Conservation (phyloP, 2,888 invertebrate genomes). For the Yponomeuta sedellus region DNA sequence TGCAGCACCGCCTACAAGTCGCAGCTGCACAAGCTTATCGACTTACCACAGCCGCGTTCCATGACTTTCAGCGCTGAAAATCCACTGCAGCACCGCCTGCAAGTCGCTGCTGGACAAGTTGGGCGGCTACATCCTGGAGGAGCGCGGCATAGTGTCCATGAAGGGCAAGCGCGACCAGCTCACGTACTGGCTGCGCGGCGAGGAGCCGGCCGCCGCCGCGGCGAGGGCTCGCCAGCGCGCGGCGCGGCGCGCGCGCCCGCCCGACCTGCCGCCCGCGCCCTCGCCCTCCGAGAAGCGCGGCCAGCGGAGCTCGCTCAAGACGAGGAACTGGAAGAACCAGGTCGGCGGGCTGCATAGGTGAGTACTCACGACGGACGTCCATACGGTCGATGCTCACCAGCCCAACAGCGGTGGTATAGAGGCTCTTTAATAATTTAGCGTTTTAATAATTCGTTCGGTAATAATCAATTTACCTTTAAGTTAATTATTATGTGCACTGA, state of each 20-base stretch:
- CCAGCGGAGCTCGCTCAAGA: conserved; percentile 79
- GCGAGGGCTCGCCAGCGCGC: conserved; percentile 68
- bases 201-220: conserved; percentile 78
- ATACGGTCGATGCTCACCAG: too few species aligned
- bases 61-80: conserved; percentile 79
- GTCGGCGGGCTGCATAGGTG: conserved; percentile 69
- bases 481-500: too few species aligned
- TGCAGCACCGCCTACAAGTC: conserved; percentile 84
- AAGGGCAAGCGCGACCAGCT: conserved; percentile 90
- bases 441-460: too few species aligned
- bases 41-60: too few species aligned
- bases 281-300: conserved; percentile 38
- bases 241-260: conserved; percentile 60
- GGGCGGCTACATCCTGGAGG: conserved; percentile 85
- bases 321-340: conserved; percentile 75
- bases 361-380: too few species aligned
- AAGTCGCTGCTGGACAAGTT: conserved; percentile 81
- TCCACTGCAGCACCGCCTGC: conserved; percentile 88
- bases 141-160: conserved; percentile 86
- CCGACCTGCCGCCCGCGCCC: conserved; percentile 35
- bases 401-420: too few species aligned
- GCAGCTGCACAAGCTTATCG: too few species aligned
- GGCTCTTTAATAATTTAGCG: too few species aligned
- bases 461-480: too few species aligned
- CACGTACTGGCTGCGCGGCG: conserved; percentile 90